phyloP scores from a whole-genome alignment of 2,797 vertebrate genomes.

The Sparidentex hasta region DNA sequence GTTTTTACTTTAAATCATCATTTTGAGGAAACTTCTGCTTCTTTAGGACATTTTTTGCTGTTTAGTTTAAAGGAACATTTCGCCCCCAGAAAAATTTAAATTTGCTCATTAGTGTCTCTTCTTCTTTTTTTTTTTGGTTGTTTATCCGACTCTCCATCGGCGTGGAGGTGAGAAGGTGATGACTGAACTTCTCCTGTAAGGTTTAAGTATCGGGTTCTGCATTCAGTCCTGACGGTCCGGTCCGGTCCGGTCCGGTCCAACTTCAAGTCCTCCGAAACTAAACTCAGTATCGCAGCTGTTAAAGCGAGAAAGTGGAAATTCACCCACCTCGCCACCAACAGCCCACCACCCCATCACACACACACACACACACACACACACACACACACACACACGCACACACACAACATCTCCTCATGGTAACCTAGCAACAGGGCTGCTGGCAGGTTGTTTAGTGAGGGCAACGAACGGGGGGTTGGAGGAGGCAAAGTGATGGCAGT shows the following conservation, averaged over 20 bases:
- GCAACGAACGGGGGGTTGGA: slow-evolving; percentile 62
- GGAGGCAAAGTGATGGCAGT: slow-evolving; percentile 56
- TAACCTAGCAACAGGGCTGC: slow-evolving; percentile 85
- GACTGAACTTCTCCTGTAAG: too few species aligned
- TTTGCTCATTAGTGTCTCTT: too few species aligned
- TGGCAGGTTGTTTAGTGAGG: slow-evolving; percentile 70
- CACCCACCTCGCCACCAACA: slow-evolving; percentile 44
- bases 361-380: slow-evolving; percentile 44
- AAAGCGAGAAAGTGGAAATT: slow-evolving; percentile 62
- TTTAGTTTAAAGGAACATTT: too few species aligned
- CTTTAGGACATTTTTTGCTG: too few species aligned
- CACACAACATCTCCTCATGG: slow-evolving; percentile 64
- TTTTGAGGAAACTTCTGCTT: too few species aligned
- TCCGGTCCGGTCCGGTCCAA: neutral
- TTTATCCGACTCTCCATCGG: too few species aligned
- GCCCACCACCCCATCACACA: slow-evolving; percentile 29
- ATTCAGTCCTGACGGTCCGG: too few species aligned
- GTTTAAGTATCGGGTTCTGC: too few species aligned
- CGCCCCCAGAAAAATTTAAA: too few species aligned
- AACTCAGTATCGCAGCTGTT: slow-evolving; percentile 55
- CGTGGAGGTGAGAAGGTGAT: too few species aligned
- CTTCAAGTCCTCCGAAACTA: slow-evolving; percentile 19
- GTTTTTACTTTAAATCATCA: too few species aligned
- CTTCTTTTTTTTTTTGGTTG: too few species aligned
- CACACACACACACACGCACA: slow-evolving; percentile 35